Conservation (phyloP, 2,888 invertebrate species). For the Octodonta nipae region DNA sequence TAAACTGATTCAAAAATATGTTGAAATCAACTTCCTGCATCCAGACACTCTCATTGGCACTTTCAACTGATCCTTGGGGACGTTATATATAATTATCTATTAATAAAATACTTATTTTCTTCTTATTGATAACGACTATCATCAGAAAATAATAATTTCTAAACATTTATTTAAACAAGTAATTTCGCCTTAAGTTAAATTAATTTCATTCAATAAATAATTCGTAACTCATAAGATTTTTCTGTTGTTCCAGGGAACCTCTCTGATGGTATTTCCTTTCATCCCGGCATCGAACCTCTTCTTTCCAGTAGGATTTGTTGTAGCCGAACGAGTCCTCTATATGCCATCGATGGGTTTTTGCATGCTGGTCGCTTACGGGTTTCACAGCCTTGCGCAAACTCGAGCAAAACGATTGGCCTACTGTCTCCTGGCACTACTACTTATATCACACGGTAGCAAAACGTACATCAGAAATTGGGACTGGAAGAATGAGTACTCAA, state of each 20-base stretch:
- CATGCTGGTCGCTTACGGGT: slow-evolving; percentile 79
- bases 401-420: slow-evolving; percentile 35
- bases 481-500: slow-evolving; percentile 84
- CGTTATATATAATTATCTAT: no score
- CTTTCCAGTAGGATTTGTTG: slow-evolving; percentile 94
- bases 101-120: no score
- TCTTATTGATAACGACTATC: no score
- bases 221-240: no score
- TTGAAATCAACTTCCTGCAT: no score
- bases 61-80: no score
- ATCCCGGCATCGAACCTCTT: slow-evolving; percentile 92
- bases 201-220: no score
- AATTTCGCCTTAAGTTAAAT: no score
- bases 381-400: slow-evolving; percentile 53
- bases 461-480: slow-evolving; percentile 81
- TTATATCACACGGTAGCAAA: slow-evolving; percentile 70
- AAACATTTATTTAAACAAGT: no score
- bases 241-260: slow-evolving; percentile 53
- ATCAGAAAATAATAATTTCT: no score
- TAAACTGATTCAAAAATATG: no score
- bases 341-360: slow-evolving; percentile 98
- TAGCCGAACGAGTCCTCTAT: slow-evolving; percentile 88
- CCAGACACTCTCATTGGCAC: no score
- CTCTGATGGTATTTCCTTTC: slow-evolving; percentile 80
- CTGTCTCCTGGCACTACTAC: slow-evolving; percentile 44